Percentiles rank a stretch among this genome's conserved stretches.
Conservation (phyloP, 2,888 invertebrate genomes). For the Eubasilissa splendida region DNA sequence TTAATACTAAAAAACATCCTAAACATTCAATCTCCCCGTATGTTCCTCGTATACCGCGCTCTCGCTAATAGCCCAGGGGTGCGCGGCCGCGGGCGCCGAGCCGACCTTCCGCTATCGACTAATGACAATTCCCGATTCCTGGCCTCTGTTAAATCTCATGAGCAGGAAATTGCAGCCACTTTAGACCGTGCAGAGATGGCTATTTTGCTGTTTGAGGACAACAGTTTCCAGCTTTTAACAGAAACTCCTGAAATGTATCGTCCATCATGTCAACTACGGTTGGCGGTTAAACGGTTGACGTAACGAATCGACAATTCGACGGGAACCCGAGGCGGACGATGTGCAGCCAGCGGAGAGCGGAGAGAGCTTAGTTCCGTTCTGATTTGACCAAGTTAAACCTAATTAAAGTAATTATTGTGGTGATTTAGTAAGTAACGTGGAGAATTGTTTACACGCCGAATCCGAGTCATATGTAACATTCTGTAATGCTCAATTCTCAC, state of each 20-base stretch:
- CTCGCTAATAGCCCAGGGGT: slow-evolving; percentile 44
- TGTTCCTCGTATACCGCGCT: not conserved
- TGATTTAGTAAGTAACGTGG: slow-evolving; percentile 25
- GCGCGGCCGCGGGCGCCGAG: not conserved
- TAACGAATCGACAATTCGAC: not conserved
- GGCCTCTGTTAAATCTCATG: too few relatives aligned
- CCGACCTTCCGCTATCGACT: too few relatives aligned
- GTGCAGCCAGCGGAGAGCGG: slow-evolving; percentile 6
- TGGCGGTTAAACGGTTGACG: too few relatives aligned
- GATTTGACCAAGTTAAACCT: slow-evolving; percentile 25
- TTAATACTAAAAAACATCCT: slow-evolving; percentile 43
- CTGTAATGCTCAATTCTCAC: not conserved
- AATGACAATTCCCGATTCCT: too few relatives aligned
- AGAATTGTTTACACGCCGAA: slow-evolving; percentile 15
- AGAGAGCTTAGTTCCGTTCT: slow-evolving; percentile 15
- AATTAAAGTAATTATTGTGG: slow-evolving; percentile 23
- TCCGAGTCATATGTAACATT: not conserved
- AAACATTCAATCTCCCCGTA: slow-evolving; percentile 38
- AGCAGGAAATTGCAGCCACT: too few relatives aligned
- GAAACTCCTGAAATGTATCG: too few relatives aligned
- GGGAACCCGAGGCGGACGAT: not conserved
- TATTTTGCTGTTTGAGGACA: too few relatives aligned
- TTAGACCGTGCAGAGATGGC: too few relatives aligned
- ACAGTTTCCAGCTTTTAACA: too few relatives aligned
- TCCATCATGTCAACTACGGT: too few relatives aligned